A percentile compares a stretch with the other conserved stretches of the same genome.
These are phyloP conservation scores for Protodeltote pygarga DNA, from an alignment of 2,888 invertebrate species.

Conservation along the genomic window DNA sequence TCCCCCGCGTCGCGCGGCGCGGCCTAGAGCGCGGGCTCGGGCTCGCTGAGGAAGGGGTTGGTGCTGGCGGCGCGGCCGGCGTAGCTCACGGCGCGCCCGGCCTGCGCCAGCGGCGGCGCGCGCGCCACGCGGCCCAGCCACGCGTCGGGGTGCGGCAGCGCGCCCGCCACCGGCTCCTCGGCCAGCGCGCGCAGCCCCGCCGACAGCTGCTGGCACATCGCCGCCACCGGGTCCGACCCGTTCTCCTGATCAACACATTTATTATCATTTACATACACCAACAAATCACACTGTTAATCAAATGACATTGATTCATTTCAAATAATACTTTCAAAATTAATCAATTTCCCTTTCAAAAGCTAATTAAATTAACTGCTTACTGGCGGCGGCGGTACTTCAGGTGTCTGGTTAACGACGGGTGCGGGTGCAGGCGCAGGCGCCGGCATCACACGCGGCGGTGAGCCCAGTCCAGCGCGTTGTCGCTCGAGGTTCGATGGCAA, in stretches of 20 bases:
- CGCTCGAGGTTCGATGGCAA: constrained; percentile 98
- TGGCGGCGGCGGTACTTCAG: constrained; percentile 40
- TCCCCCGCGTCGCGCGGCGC: constrained; percentile 21
- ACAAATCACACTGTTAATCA: neutral
- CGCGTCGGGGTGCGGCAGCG: constrained; percentile 93
- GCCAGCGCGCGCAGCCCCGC: constrained; percentile 92
- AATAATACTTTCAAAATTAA: too few relatives aligned
- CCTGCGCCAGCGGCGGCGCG: constrained; percentile 84
- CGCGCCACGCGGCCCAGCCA: constrained; percentile 92
- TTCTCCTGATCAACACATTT: constrained; percentile 11
- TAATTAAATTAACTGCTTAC: too few relatives aligned
- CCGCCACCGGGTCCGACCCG: constrained; percentile 87
- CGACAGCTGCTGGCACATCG: constrained; percentile 93
- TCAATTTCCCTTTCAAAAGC: too few relatives aligned
- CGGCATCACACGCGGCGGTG: constrained; percentile 90
- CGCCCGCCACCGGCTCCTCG: constrained; percentile 77
- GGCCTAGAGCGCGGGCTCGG: constrained; percentile 39
- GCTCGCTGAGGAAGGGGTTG: constrained; percentile 56
- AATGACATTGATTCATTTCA: too few relatives aligned
- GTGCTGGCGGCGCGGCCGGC: constrained; percentile 62
- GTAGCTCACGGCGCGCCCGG: constrained; percentile 66
- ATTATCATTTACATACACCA: too few relatives aligned
- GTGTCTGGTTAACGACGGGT: constrained; percentile 46
- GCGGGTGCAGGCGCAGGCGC: constrained; percentile 76
- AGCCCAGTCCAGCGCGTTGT: constrained; percentile 89